phyloP scores from a whole-genome alignment of 1,140 invertebrate genomes.

The Maniola jurtina region DNA sequence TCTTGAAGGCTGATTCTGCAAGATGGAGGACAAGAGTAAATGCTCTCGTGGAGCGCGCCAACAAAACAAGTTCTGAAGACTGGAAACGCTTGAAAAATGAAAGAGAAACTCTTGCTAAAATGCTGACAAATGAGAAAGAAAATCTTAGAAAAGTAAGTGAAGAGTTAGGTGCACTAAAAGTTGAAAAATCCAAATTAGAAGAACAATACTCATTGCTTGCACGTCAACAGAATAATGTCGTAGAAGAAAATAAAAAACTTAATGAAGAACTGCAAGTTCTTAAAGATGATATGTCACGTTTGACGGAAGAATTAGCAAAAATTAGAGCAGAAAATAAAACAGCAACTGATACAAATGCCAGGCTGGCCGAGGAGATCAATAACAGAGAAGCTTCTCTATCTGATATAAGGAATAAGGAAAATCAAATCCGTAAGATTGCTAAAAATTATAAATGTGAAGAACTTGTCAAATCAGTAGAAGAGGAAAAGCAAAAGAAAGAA shows the following conservation, averaged over 20 bases:
- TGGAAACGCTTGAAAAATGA: slow-evolving; percentile 92
- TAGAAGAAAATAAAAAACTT: slow-evolving; percentile 79
- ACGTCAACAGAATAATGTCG: slow-evolving; percentile 74
- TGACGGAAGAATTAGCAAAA: slow-evolving; percentile 80
- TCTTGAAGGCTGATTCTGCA: slow-evolving; percentile 85
- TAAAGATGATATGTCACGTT: slow-evolving; percentile 70
- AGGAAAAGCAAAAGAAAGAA: slow-evolving; percentile 80
- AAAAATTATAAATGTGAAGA: slow-evolving; percentile 95
- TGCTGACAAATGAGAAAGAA: slow-evolving; percentile 86
- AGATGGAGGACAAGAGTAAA: slow-evolving; percentile 90
- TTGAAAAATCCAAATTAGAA: slow-evolving; percentile 86
- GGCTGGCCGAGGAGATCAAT: slow-evolving; percentile 84
- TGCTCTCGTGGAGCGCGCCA: slow-evolving; percentile 92
- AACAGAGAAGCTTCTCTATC: slow-evolving; percentile 84
- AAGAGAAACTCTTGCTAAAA: slow-evolving; percentile 87
- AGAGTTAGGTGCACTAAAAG: slow-evolving; percentile 81
- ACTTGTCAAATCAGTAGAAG: slow-evolving; percentile 81
- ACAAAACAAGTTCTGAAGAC: slow-evolving; percentile 95
- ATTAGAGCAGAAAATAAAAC: slow-evolving; percentile 75
- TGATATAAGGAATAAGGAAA: slow-evolving; percentile 88
- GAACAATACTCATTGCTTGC: slow-evolving; percentile 83
- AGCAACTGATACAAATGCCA: slow-evolving; percentile 81
- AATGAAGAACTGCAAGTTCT: slow-evolving; percentile 75
- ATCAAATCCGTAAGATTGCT: slow-evolving; percentile 93
- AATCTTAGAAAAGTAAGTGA: slow-evolving; percentile 82